Conservation (phyloP, 2,113 vertebrate species). For the Nycticorax nycticorax region DNA sequence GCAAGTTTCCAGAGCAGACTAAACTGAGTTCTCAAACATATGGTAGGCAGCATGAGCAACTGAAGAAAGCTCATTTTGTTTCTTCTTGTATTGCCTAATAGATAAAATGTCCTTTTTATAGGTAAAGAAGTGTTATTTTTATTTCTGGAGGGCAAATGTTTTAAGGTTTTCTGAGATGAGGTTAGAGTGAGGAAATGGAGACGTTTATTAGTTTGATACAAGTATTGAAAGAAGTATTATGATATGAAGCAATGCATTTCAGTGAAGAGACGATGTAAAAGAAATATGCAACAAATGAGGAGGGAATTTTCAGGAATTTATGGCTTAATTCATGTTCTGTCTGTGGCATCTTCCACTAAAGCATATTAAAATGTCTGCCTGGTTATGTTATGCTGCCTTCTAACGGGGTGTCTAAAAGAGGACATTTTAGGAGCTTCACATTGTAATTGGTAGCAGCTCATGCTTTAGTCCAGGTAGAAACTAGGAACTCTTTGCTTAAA, state of each 20-base stretch:
- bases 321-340: neutral
- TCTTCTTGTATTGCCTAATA: neutral
- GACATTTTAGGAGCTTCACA: neutral
- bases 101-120: neutral
- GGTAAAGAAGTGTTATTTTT: neutral
- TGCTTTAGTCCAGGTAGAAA: neutral
- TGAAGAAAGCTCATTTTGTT: neutral
- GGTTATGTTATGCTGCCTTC: neutral
- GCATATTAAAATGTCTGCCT: neutral
- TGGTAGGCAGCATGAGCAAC: neutral
- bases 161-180: neutral
- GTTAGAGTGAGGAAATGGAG: neutral
- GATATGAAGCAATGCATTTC: neutral
- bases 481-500: neutral
- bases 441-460: neutral
- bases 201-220: neutral
- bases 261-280: neutral
- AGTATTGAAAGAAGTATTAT: neutral
- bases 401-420: neutral
- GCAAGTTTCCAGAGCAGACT: neutral
- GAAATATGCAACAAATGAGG: neutral
- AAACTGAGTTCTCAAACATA: neutral
- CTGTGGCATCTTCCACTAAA: neutral
- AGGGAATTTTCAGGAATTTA: neutral
- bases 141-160: neutral